These are phyloP conservation scores for Microctenopoma stevenorrisi DNA, from an alignment of 2,797 vertebrate genomes.

Conservation along the genomic window DNA sequence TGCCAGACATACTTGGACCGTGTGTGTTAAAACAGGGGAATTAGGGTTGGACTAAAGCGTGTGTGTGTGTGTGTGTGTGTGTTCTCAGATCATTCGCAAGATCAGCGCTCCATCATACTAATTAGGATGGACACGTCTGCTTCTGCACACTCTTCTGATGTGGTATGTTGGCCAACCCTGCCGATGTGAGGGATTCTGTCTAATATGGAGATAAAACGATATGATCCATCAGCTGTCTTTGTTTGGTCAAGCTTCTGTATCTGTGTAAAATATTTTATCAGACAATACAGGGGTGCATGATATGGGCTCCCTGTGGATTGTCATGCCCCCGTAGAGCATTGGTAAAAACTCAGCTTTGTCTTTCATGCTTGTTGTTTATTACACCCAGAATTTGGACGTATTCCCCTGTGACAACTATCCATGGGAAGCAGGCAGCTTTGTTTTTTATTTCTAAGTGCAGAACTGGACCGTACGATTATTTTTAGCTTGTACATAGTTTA, in stretches of 20 bases:
- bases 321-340: not conserved
- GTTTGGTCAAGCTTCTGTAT: conserved; percentile 45
- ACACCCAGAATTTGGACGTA: not conserved
- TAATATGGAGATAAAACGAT: conserved; percentile 63
- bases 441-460: not conserved
- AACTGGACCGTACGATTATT: not conserved
- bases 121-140: conserved; percentile 63
- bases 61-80: conserved; percentile 28
- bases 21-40: conserved; percentile 40
- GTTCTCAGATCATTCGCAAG: conserved; percentile 52
- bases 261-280: conserved; percentile 40
- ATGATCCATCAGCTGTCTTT: conserved; percentile 64
- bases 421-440: not conserved
- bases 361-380: conserved; percentile 4
- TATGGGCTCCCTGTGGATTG: conserved; percentile 1
- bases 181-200: conserved; percentile 59
- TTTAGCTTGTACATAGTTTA: not conserved
- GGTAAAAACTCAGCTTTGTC: not conserved
- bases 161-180: conserved; percentile 51
- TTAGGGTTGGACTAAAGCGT: conserved; percentile 27
- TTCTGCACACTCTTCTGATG: conserved; percentile 65
- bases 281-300: conserved; percentile 34
- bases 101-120: conserved; percentile 59
- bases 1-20: conserved; percentile 47
- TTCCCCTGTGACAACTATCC: not conserved